Percentiles rank a stretch among this genome's conserved stretches.
Evolutionary conservation across 2,888 invertebrate genomes (phyloP).

Genomic region (Alloplasta piceator): DNA sequence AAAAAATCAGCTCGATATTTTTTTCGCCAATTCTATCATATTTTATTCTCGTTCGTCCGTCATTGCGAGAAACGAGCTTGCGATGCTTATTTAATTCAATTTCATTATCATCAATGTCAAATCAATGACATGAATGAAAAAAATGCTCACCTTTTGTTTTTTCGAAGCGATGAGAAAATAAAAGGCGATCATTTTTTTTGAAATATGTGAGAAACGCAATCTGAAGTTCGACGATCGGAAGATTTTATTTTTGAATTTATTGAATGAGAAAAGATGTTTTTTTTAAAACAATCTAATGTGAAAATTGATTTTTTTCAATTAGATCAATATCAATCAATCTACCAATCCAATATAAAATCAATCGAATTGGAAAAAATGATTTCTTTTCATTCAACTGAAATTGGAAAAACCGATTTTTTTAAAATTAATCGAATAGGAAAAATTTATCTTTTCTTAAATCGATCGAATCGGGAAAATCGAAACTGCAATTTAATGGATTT

Average conservation of each 20-base stretch:
- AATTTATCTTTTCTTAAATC: no score
- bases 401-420: no score
- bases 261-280: not conserved
- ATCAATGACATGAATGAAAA: not conserved
- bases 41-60: slow-evolving; percentile 10
- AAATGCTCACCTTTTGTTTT: not conserved
- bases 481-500: no score
- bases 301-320: no score
- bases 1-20: not conserved
- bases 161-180: not conserved
- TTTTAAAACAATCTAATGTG: no score
- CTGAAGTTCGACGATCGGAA: not conserved
- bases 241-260: not conserved
- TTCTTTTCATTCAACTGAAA: no score
- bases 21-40: slow-evolving; percentile 16
- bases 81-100: not conserved
- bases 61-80: slow-evolving; percentile 22
- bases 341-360: no score
- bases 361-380: no score
- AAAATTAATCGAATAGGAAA: no score
- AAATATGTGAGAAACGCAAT: slow-evolving; percentile 1
- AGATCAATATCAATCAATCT: no score
- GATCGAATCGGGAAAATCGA: no score
- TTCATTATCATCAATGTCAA: not conserved
- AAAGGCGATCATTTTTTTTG: not conserved